These are phyloP conservation scores for Tragulus kanchil DNA, from an alignment of 2,113 vertebrate genomes.

Conservation along the genomic window DNA sequence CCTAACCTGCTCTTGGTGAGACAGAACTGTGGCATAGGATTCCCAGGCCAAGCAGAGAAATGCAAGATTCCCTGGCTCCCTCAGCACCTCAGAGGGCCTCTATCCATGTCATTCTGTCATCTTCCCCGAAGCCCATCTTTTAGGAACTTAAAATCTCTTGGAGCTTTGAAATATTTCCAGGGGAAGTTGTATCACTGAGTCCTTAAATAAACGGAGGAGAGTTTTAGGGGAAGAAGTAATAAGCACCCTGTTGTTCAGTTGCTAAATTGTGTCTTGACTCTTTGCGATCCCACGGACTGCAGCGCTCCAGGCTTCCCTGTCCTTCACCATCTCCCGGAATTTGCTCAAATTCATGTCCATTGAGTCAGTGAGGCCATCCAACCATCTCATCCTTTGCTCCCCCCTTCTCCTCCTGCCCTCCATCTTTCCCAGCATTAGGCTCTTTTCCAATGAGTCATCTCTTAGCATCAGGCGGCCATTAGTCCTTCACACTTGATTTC, in stretches of 20 bases:
- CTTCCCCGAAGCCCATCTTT: background rate
- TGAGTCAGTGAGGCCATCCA: too few species aligned
- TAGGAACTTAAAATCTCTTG: background rate
- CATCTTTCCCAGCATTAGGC: too few species aligned
- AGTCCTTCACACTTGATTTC: too few species aligned
- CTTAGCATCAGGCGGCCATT: too few species aligned
- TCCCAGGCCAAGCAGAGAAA: background rate
- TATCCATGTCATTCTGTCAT: background rate
- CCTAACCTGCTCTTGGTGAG: too few species aligned
- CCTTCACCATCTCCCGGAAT: too few species aligned
- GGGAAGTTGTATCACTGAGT: background rate
- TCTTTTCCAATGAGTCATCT: too few species aligned
- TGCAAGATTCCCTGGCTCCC: rapidly evolving
- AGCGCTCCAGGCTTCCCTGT: background rate
- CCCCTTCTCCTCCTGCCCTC: too few species aligned
- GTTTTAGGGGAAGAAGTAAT: background rate
- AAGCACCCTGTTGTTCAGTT: background rate
- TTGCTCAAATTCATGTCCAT: too few species aligned
- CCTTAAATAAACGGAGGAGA: background rate
- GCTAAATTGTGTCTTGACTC: background rate
- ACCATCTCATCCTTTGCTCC: too few species aligned
- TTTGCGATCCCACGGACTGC: background rate
- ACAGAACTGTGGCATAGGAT: background rate
- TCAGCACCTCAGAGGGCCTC: background rate
- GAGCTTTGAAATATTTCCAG: background rate